Evolutionary conservation across 2,113 vertebrate species (phyloP).

Genomic region (Apistogramma diplotaenia): DNA sequence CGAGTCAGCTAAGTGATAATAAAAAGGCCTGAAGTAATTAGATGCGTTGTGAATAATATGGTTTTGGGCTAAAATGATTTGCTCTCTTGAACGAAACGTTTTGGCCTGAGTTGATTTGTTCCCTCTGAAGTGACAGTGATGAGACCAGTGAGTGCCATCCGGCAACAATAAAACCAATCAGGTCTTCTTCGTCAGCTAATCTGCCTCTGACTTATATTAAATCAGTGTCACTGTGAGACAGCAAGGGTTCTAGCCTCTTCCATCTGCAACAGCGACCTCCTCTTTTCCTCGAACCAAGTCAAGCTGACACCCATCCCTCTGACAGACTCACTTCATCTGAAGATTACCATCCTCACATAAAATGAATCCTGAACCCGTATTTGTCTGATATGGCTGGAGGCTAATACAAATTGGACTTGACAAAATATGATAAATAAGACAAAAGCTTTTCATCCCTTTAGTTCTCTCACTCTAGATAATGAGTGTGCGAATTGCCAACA

Average conservation of each 20-base stretch:
- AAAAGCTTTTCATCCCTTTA: conserved; percentile 51
- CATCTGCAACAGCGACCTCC: conserved; percentile 5
- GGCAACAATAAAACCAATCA: conserved; percentile 25
- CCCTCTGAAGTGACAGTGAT: conserved; percentile 33
- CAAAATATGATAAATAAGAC: conserved; percentile 67
- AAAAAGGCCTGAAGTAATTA: conserved; percentile 25
- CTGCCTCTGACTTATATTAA: conserved; percentile 50
- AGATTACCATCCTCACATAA: conserved; percentile 59
- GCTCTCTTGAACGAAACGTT: conserved; percentile 19
- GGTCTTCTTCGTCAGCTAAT: conserved; percentile 59
- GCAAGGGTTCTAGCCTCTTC: conserved; percentile 2
- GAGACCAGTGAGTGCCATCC: conserved; percentile 12
- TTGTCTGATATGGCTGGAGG: conserved; percentile 40
- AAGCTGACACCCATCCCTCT: conserved; percentile 54
- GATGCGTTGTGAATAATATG: conserved; percentile 5
- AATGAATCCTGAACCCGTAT: conserved; percentile 46
- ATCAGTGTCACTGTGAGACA: conserved; percentile 52
- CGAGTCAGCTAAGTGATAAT: conserved; percentile 4
- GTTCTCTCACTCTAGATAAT: conserved; percentile 55
- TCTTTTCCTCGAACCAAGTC: conserved; percentile 36
- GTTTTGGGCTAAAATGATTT: conserved; percentile 9
- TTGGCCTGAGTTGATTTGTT: conserved; percentile 31
- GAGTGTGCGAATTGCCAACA: conserved; percentile 55
- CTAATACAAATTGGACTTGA: conserved; percentile 71
- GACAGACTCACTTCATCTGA: conserved; percentile 58